Conservation (phyloP, 2,797 vertebrate species). For the Sphenodon punctatus region DNA sequence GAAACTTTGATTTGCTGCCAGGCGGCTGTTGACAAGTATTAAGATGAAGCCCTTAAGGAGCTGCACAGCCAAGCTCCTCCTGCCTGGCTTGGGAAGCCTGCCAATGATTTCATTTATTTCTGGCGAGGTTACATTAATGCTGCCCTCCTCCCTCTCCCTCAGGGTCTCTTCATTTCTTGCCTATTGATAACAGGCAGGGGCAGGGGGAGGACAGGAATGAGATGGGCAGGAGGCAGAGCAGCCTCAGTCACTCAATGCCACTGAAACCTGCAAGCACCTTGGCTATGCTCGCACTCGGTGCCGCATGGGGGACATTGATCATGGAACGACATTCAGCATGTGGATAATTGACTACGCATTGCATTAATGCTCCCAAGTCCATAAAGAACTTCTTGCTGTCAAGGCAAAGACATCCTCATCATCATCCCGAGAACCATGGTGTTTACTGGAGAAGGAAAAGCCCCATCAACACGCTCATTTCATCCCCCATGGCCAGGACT, state of each 20-base stretch:
- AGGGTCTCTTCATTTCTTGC: background rate
- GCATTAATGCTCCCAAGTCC: background rate
- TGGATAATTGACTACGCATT: background rate
- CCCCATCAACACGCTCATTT: background rate
- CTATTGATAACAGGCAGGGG: background rate
- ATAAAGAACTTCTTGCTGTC: background rate
- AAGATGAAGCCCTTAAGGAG: slow-evolving; percentile 5
- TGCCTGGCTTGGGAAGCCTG: slow-evolving; percentile 3
- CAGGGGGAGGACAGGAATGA: background rate
- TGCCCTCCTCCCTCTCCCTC: background rate
- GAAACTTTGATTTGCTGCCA: slow-evolving; percentile 21
- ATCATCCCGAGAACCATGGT: no score
- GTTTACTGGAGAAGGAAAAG: background rate
- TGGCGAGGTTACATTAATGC: background rate
- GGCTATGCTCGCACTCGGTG: background rate
- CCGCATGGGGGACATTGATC: background rate
- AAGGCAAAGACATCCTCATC: no score
- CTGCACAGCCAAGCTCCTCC: background rate
- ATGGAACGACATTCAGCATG: background rate
- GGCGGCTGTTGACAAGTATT: slow-evolving; percentile 3
- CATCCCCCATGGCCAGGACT: background rate
- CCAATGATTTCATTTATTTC: slow-evolving; percentile 11
- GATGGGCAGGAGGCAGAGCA: background rate
- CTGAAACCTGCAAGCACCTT: background rate
- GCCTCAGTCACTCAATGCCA: background rate